Base-by-base conservation (phyloP, 2,113 vertebrate species). In the Neogale vison region DNA sequence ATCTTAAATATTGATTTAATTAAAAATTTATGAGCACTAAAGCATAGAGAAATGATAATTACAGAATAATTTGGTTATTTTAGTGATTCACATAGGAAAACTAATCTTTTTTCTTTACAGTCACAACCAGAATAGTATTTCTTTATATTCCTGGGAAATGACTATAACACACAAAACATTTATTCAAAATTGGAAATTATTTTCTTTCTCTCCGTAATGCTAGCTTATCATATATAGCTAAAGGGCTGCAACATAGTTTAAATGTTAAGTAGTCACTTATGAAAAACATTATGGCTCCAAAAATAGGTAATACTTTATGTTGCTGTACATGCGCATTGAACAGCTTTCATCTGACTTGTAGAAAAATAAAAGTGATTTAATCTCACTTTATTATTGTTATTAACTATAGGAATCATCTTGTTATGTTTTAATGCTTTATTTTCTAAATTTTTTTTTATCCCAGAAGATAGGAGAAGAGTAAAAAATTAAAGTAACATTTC, bases 1-100 rank as follows among this genome's bases (percentile, higher is more conserved):
- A 39, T 57, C 29, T 50, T 82, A 97, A 97, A 71, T 50, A 59
- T 90, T 76, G 26, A 93, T 87, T 10, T 95, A 97, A 96, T 96
- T 86, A 93, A 88, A 31, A 76, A 95, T 93, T 21, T 96, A 88
- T 97, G 69, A 90, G 59, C 3, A 69, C 24, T 83, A 96, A 95
- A 69, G 4, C 0, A 79, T 57, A 87, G 69, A 71, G 13, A 93
- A 72, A 79, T 88, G 84, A 31, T 45, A 71, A 87, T 47, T 59
- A 50, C 15, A 89, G 42, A 88, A 72, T 83, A 96, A 69, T 88
- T 80, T 7, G 24, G 45, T 84, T 71, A 82, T 84, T 84, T 88
- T 92, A 81, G 20, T 92, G 34, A 95, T 76, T 93, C 23, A 88
- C 9, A 52, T 57, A 82, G 85, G 42, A 91, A 96, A 74, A 47